Conservation (phyloP, 2,888 invertebrate genomes). For the Pheosia gnoma region DNA sequence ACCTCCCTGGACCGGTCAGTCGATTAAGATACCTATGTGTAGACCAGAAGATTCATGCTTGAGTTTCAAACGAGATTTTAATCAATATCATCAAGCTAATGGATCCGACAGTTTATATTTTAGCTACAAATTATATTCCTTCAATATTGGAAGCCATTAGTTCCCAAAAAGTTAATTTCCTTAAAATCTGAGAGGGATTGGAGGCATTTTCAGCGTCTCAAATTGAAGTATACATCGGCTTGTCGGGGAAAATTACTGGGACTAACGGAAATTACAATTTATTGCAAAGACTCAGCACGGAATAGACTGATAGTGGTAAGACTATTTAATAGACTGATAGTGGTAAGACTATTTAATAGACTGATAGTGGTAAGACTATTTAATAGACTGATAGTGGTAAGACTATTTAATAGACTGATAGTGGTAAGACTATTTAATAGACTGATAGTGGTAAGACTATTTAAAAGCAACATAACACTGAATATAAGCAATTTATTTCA, state of each 20-base stretch:
- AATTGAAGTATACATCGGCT: not conserved
- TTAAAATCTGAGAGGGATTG: slow-evolving; percentile 1
- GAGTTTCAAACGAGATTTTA: no score
- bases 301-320: not conserved
- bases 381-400: not conserved
- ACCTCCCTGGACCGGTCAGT: no score
- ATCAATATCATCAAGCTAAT: not conserved
- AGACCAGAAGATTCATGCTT: no score
- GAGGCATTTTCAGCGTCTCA: not conserved
- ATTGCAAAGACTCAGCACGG: not conserved
- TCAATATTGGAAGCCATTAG: slow-evolving; percentile 4
- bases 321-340: not conserved
- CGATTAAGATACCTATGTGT: no score
- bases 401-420: not conserved
- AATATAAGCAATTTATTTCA: not conserved
- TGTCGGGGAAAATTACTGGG: slow-evolving; percentile 2
- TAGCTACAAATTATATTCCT: not conserved
- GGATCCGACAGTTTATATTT: not conserved
- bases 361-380: not conserved
- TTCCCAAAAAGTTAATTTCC: slow-evolving; percentile 1
- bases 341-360: not conserved
- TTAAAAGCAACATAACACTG: not conserved
- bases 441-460: not conserved
- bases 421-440: no score
- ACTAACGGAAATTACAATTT: not conserved